phyloP scores from a whole-genome alignment of 2,113 vertebrate genomes.

The Cercocebus atys region DNA sequence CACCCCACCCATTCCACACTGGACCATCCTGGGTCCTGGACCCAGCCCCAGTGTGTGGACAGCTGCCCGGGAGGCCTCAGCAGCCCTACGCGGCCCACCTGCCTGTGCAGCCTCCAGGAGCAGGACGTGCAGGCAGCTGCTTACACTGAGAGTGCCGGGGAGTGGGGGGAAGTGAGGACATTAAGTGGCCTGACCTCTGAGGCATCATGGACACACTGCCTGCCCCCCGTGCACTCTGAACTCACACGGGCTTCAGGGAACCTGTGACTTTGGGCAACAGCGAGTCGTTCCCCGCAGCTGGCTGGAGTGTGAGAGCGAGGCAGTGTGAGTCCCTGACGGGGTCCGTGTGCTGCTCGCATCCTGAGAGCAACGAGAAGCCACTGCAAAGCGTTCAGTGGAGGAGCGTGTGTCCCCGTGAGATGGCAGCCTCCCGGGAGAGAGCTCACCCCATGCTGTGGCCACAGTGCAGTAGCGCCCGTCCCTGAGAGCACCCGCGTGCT shows the following conservation, averaged over 20 bases:
- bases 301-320: background rate
- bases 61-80: background rate
- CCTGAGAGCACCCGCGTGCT: background rate
- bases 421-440: accelerated
- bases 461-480: background rate
- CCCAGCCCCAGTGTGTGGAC: background rate
- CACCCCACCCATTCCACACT: no score
- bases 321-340: background rate
- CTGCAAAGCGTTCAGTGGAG: background rate
- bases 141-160: no score
- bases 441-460: background rate
- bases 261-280: background rate
- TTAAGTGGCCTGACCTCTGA: background rate
- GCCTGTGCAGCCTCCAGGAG: background rate
- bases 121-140: background rate
- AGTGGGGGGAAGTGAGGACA: accelerated
- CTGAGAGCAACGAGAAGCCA: background rate
- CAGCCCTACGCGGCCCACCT: background rate
- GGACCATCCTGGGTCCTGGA: background rate
- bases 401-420: accelerated
- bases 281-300: background rate
- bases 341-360: accelerated
- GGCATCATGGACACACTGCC: background rate
- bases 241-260: background rate
- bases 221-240: background rate